Evolutionary conservation across 2,888 invertebrate species (phyloP), one percentile per base, ranked within the genome.

Genomic region (Stictocephala bisonia): DNA sequence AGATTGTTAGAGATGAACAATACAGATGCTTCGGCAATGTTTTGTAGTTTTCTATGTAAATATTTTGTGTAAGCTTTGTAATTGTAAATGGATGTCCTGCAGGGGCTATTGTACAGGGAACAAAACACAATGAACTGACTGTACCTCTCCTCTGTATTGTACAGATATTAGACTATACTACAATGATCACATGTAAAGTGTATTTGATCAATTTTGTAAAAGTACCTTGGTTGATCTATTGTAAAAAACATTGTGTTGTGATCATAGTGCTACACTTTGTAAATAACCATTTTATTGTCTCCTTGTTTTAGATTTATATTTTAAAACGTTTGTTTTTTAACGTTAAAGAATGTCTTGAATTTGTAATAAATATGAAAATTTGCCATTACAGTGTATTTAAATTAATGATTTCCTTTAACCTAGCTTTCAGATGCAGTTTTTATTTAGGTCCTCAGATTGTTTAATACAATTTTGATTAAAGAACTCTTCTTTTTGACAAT

Each of bases 291-390:
- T 60, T 60, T 11, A 60, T 35, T 60, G 29, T 31, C 60, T 60
- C 31, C 35, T 60, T 40, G 60, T 60, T 35, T 60, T 60, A 60
- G 31, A 60, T 60, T 60, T 60, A 40, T 60, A 60, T 60, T 60
- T 60, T 40, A 22, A 56, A 56, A 31, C 13, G 9, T 35, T 60
- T 60, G 31, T 31, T 60, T 60, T 60, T 60, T 18, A 35, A 60
- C 31, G 20, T 31, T 60, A 35, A 40, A 60, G 40, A 35, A 60
- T 20, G 60, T 60, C 60, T 60, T 60, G 60, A 40, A 60, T 60
- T 60, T 60, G 60, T 60, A 60, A 60, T 60, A 60, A 60, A 60
- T 60, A 60, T 22, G 35, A 40, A 60, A 60, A 4, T 44, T 15
- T 44, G 15, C 31, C 6, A 29, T 2, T n/a, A 22, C 20, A 60